Evolutionary conservation across 2,888 invertebrate genomes (phyloP), one percentile per base, ranked within the genome.

Genomic region (Hermaeophaga mercurialis): DNA sequence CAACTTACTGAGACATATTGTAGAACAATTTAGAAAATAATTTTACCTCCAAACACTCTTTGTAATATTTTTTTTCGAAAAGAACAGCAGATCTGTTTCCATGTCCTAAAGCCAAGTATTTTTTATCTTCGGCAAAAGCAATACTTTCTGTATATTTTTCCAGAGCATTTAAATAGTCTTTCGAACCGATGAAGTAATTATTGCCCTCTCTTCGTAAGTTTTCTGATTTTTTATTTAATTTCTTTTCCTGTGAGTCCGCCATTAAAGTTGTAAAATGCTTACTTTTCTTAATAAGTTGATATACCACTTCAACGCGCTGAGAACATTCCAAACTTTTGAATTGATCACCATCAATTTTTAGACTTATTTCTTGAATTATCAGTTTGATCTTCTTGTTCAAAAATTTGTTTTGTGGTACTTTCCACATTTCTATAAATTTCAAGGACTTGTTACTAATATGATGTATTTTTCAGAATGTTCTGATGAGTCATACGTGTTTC

Each of bases 21-120:
- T n/a, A n/a, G n/a, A n/a, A n/a, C n/a, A n/a, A n/a, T n/a, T n/a
- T n/a, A n/a, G n/a, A n/a, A n/a, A n/a, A n/a, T n/a, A n/a, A n/a
- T n/a, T n/a, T n/a, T 64, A 72, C 74, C 61, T 79, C 73, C 19
- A 89, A 65, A 67, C 88, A 86, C 70, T 86, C 85, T 12, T 80
- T 73, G 71, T 84, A 88, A 47, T 84, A 82, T 57, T 82, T 78
- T 67, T 87, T 78, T 59, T 82, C 80, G 63, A 82, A 84, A 47
- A 89, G 81, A 3, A 87, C 83, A 17, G 89, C 89, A 36, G 91
- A 89, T 66, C 91, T 82, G 72, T 91, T 56, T 11, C 41, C 85
- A 71, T 87, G 82, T 1, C 87, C 86, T 38, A 88, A 75, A n/a
- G 81, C 77, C 57, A 87, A 80, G n/a, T n/a, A n/a, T n/a, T 86